Evolutionary conservation across 2,888 invertebrate genomes (phyloP).

Genomic region (Elmis aenea): DNA sequence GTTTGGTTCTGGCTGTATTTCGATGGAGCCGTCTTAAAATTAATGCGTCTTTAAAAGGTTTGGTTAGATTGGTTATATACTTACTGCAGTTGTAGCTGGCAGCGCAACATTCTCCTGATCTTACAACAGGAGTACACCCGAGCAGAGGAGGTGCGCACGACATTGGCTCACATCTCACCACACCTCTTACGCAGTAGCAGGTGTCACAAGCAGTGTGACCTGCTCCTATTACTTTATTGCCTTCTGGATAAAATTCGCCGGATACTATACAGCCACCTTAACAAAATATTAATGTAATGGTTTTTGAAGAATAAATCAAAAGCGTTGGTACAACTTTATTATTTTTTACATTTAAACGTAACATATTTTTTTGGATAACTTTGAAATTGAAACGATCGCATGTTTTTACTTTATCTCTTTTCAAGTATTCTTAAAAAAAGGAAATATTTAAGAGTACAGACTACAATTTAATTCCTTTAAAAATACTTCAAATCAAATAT

Average conservation of each 20-base stretch:
- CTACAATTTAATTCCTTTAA: too few species aligned
- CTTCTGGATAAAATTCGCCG: slow-evolving; percentile 60
- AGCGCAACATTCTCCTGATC: slow-evolving; percentile 76
- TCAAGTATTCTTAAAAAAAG: too few species aligned
- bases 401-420: too few species aligned
- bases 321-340: too few species aligned
- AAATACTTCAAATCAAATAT: too few species aligned
- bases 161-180: slow-evolving; percentile 68
- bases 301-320: not conserved
- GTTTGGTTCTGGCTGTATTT: slow-evolving; percentile 50
- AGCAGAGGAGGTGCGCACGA: slow-evolving; percentile 70
- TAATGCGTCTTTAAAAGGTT: slow-evolving; percentile 4
- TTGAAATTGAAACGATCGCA: too few species aligned
- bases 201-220: slow-evolving; percentile 65
- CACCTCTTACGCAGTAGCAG: slow-evolving; percentile 74
- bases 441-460: too few species aligned
- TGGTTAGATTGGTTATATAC: slow-evolving; percentile 37
- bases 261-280: slow-evolving; percentile 59
- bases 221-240: slow-evolving; percentile 59
- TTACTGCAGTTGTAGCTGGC: slow-evolving; percentile 77
- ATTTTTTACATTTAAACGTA: too few species aligned
- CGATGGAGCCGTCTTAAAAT: slow-evolving; percentile 49
- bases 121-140: slow-evolving; percentile 71
- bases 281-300: slow-evolving; percentile 4
- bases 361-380: too few species aligned